Evolutionary conservation across 1,140 invertebrate genomes (phyloP).

Genomic region (Uloborus diversus): DNA sequence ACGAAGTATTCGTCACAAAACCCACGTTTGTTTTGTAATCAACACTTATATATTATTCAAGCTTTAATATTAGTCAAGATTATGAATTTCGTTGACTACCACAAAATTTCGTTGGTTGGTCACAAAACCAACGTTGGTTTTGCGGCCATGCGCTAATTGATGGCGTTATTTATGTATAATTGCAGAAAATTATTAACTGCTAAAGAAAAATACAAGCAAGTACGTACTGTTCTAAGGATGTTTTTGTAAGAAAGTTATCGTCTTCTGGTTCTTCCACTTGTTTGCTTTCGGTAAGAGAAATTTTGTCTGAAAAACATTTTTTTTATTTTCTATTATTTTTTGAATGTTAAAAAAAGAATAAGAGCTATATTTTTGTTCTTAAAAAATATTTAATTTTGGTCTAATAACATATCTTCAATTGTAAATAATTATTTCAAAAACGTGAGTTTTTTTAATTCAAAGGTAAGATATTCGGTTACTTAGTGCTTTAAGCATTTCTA

Average conservation of each 20-base stretch:
- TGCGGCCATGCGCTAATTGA: too few relatives aligned
- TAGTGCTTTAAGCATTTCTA: background rate
- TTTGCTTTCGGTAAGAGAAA: slow-evolving; percentile 29
- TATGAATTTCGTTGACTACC: too few relatives aligned
- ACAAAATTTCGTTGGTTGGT: too few relatives aligned
- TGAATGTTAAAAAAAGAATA: background rate
- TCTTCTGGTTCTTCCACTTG: slow-evolving; percentile 17
- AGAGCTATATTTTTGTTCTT: background rate
- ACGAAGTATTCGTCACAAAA: too few relatives aligned
- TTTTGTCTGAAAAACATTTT: too few relatives aligned
- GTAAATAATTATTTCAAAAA: background rate
- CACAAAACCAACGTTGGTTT: too few relatives aligned
- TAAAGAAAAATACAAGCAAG: background rate
- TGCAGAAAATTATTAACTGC: background rate
- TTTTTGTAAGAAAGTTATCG: background rate
- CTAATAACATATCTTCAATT: background rate
- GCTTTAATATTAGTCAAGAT: too few relatives aligned
- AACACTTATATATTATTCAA: too few relatives aligned
- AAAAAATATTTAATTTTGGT: background rate
- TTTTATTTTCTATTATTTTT: too few relatives aligned
- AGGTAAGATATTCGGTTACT: background rate
- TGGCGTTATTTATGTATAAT: background rate
- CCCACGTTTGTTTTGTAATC: too few relatives aligned
- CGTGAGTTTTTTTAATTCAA: background rate
- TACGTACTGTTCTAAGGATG: background rate